Percentiles rank a stretch among this genome's conserved stretches.
phyloP scores from a whole-genome alignment of 2,888 invertebrate genomes.

The Pristionchus exspectatus region DNA sequence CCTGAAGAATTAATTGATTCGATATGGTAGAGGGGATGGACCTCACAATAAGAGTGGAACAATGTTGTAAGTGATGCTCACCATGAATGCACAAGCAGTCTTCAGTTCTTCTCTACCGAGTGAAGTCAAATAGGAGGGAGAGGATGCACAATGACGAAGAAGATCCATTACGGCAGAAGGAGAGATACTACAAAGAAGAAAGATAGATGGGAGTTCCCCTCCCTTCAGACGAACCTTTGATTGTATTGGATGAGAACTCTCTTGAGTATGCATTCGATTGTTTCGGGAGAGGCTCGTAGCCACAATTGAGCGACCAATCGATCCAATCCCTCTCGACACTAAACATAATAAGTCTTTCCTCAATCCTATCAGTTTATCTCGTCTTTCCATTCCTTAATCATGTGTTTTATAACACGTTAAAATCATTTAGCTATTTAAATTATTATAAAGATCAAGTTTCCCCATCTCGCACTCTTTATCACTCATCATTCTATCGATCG shows the following conservation, averaged over 20 bases:
- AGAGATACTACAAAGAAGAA: background rate
- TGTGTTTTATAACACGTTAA: too few relatives aligned
- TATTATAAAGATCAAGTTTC: too few relatives aligned
- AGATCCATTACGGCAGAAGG: slow-evolving; percentile 46
- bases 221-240: background rate
- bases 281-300: slow-evolving; percentile 49
- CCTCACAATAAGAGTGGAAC: background rate
- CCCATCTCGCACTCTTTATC: too few relatives aligned
- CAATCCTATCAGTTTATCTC: too few relatives aligned
- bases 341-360: background rate
- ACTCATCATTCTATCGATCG: too few relatives aligned
- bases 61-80: background rate
- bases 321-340: slow-evolving; percentile 49
- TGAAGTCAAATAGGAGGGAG: background rate
- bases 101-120: background rate
- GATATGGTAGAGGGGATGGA: background rate
- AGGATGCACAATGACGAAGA: slow-evolving; percentile 38
- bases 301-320: slow-evolving; percentile 43
- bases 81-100: slow-evolving; percentile 41
- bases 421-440: too few relatives aligned
- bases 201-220: too few relatives aligned
- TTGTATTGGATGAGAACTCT: slow-evolving; percentile 10
- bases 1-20: background rate
- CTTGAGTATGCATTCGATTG: slow-evolving; percentile 38
- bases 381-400: too few relatives aligned